A percentile compares a stretch with the other conserved stretches of the same genome.
Conservation (phyloP, 2,888 invertebrate species). For the Tachina fera region DNA sequence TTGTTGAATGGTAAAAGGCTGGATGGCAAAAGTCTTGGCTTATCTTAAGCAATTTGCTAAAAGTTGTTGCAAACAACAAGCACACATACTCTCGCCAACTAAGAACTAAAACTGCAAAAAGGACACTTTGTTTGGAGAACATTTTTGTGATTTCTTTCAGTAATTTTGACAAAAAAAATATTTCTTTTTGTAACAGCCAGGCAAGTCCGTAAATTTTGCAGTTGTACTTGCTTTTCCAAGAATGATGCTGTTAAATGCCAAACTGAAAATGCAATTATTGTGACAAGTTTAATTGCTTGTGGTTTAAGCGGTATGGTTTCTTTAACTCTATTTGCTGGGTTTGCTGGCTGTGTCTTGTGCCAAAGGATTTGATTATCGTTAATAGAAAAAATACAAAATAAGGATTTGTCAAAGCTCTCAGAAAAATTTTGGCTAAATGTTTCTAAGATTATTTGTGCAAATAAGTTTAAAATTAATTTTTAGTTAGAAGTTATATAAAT, state of each 20-base stretch:
- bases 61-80: conserved; percentile 49
- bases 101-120: conserved; percentile 46
- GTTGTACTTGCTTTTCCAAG: conserved; percentile 27
- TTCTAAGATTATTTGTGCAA: background rate
- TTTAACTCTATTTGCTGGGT: conserved; percentile 57
- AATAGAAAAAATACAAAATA: background rate
- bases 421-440: conserved; percentile 26
- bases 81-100: background rate
- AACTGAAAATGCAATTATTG: conserved; percentile 79
- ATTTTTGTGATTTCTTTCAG: conserved; percentile 49
- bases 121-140: conserved; percentile 45
- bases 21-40: conserved; percentile 71
- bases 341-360: conserved; percentile 31
- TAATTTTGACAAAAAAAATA: conserved; percentile 48
- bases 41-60: conserved; percentile 71
- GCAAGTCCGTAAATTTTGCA: conserved; percentile 60
- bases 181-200: conserved; percentile 39
- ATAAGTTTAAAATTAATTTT: background rate
- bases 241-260: conserved; percentile 62
- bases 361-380: conserved; percentile 70
- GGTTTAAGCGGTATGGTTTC: conserved; percentile 74
- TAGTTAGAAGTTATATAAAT: background rate
- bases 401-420: conserved; percentile 35
- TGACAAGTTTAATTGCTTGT: conserved; percentile 82
- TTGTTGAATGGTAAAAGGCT: conserved; percentile 67